Percentiles rank a stretch among this genome's conserved stretches.
phyloP scores from a whole-genome alignment of 2,113 vertebrate species.

The Oreochromis spilurus region DNA sequence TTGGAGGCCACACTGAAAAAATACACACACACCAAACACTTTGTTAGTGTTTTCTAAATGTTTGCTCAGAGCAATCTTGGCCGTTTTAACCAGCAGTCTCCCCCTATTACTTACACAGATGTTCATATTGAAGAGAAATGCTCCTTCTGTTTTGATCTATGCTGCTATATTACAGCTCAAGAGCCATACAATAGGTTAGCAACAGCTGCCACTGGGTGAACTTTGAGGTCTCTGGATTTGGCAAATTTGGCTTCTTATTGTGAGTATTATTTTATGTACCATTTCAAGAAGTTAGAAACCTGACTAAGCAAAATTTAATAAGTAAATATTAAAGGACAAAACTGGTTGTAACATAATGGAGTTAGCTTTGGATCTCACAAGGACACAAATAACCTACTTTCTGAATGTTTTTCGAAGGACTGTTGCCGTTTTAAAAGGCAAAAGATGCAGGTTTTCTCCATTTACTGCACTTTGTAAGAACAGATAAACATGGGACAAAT shows the following conservation, averaged over 20 bases:
- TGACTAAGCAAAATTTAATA: not conserved
- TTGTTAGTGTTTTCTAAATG: not conserved
- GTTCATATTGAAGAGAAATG: not conserved
- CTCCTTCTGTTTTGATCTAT: not conserved
- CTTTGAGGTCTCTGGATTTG: not conserved
- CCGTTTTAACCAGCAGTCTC: not conserved
- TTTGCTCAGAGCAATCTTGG: not conserved
- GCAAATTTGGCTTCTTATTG: not conserved
- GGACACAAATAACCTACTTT: not conserved
- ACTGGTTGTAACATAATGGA: not conserved
- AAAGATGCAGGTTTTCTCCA: accelerated
- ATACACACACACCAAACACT: not conserved
- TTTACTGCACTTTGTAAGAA: not conserved
- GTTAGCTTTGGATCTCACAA: not conserved
- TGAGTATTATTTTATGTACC: not conserved
- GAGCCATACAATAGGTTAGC: not conserved
- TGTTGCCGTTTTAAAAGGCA: not conserved
- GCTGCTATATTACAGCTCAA: not conserved
- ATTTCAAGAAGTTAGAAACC: not conserved
- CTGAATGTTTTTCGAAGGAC: accelerated
- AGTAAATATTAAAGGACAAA: not conserved
- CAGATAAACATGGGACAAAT: not conserved
- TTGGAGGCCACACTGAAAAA: not conserved
- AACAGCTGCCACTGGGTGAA: not conserved
- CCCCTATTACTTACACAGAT: not conserved